A percentile compares a stretch with the other conserved stretches of the same genome.
These are phyloP conservation scores for Amphiura filiformis DNA, from an alignment of 35 echinoderm and acorn worm genomes.

Conservation along the genomic window DNA sequence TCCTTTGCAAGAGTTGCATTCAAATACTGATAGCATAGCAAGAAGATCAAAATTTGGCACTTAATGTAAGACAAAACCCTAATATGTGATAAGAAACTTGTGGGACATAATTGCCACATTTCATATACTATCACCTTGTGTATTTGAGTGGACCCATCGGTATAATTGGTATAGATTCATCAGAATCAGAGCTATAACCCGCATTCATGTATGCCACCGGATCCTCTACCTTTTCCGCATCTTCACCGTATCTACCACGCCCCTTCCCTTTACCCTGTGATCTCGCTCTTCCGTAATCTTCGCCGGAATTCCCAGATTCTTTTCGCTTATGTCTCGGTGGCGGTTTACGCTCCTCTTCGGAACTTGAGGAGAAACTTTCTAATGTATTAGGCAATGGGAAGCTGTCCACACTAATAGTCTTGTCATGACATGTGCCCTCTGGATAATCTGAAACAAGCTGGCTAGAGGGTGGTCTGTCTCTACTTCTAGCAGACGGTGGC, in stretches of 20 bases:
- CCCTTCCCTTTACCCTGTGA: conserved; percentile 93
- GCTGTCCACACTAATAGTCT: conserved; percentile 54
- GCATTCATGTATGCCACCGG: conserved; percentile 2
- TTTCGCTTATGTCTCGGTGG: neutral
- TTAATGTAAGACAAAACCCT: no score
- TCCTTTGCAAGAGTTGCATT: no score
- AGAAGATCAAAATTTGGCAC: no score
- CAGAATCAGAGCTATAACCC: conserved; percentile 45
- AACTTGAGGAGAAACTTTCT: conserved; percentile 44
- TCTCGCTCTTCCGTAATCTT: conserved; percentile 56
- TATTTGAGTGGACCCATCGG: conserved; percentile 34
- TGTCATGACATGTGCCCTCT: conserved; percentile 1
- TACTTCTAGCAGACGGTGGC: neutral
- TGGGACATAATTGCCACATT: no score
- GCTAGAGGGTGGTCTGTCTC: neutral
- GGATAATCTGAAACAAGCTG: conserved; percentile 35
- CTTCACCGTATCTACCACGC: conserved; percentile 31
- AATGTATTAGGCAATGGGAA: conserved; percentile 79
- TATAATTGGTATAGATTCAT: conserved; percentile 75
- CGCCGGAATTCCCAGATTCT: neutral
- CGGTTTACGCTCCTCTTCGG: neutral
- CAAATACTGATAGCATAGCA: no score
- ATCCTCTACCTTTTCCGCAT: neutral
- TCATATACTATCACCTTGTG: neutral
- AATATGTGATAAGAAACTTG: no score